Evolutionary conservation across 2,888 invertebrate species (phyloP), one percentile per base, ranked within the genome.

Genomic region (Eulithis prunata): DNA sequence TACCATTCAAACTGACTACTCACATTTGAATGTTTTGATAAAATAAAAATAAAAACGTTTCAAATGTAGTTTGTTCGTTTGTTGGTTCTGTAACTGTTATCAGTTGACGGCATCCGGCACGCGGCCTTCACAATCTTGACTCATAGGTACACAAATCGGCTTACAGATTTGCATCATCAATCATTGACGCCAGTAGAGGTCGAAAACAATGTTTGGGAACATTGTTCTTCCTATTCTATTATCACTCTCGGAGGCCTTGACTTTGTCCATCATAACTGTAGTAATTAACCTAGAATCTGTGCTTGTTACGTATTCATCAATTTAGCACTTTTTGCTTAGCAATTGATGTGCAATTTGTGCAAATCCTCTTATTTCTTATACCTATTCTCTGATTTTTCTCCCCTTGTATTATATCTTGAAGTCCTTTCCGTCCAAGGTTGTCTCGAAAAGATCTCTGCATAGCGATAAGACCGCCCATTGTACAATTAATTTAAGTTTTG

Each of bases 111-210:
- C 77, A 83, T 87, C 86, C 86, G 86, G 81, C 79, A 71, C 68
- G 71, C 77, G 86, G 76, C 88, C 87, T 88, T 87, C 85, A 76
- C 70, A 65, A 76, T 77, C 75, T 77, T 80, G 86, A 89, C 82
- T 89, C 88, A 87, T 79, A 41, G 41, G 41, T 8, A 78, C 78
- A 72, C 77, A 77, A 72, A 78, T 74, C 75, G 69, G 58, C 63
- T 56, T 70, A 79, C 81, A 80, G 79, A 79, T 81, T 85, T 82
- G 78, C 81, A 81, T 82, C 79, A 82, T 81, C 80, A 83, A 82
- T 82, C 81, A 79, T 77, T 71, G 72, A 72, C 68, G 73, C 70
- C 71, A 72, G 62, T 66, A 72, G 57, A 71, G 66, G 71, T 72
- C 71, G 69, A 75, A 73, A 66, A 72, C 73, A 70, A 68, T 60